Evolutionary conservation across 2,797 vertebrate species (phyloP).

Genomic region (Myotis pilosus): DNA sequence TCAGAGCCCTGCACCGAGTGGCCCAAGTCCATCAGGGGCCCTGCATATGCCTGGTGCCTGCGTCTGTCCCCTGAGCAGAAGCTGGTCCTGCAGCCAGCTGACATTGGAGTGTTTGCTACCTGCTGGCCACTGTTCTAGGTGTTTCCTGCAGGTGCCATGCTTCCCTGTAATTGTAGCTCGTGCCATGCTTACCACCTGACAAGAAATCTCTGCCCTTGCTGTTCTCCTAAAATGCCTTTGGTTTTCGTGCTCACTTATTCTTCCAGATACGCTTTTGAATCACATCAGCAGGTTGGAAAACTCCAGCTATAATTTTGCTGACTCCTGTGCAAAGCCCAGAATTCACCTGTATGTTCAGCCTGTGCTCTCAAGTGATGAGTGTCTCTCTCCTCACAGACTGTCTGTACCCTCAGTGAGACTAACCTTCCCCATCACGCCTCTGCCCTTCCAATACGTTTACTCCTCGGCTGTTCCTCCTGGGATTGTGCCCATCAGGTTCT

Average conservation of each 20-base stretch:
- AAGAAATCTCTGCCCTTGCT: background rate
- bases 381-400: background rate
- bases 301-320: background rate
- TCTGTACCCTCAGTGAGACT: background rate
- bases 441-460: background rate
- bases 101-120: no score
- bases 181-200: no score
- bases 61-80: background rate
- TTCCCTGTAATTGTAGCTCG: background rate
- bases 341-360: no score
- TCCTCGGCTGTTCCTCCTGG: background rate
- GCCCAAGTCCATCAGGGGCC: background rate
- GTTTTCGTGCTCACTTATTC: background rate
- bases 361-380: background rate
- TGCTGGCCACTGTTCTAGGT: background rate
- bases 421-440: background rate
- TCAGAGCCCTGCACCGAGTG: background rate
- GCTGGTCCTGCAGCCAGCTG: background rate
- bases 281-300: background rate
- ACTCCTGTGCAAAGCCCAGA: background rate
- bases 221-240: background rate
- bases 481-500: background rate
- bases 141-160: background rate
- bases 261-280: background rate
- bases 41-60: background rate